A percentile compares a stretch with the other conserved stretches of the same genome.
phyloP scores from a whole-genome alignment of 2,113 vertebrate species.

The Gallinago jamesoni region DNA sequence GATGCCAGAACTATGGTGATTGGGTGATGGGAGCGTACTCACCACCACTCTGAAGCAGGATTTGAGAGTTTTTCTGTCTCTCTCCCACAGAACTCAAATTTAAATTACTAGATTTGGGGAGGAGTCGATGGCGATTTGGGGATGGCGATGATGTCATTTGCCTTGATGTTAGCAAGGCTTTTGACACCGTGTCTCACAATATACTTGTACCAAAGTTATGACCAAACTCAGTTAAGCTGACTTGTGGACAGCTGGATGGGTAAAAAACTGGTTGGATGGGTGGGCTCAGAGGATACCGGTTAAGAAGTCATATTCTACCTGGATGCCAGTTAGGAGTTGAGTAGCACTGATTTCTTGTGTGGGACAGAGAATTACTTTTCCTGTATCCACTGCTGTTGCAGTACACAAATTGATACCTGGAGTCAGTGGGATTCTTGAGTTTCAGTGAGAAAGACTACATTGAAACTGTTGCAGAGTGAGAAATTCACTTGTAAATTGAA shows the following conservation, averaged over 20 bases:
- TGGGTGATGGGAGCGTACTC: neutral
- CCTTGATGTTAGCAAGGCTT: neutral
- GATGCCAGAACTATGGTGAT: neutral
- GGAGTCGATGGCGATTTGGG: neutral
- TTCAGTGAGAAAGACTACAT: neutral
- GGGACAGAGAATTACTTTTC: neutral
- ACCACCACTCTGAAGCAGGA: neutral
- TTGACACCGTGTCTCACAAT: neutral
- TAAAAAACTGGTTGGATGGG: neutral
- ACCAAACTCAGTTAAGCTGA: no score
- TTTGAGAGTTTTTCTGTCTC: neutral
- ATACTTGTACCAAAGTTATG: neutral
- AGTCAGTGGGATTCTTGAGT: neutral
- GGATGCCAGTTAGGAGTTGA: neutral
- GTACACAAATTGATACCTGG: neutral
- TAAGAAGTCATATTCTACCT: neutral
- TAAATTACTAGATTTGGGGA: neutral
- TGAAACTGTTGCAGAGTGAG: neutral
- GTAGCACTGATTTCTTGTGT: neutral
- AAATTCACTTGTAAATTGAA: neutral
- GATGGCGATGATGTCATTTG: neutral
- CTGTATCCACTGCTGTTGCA: neutral
- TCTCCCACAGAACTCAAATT: neutral
- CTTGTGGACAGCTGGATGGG: neutral
- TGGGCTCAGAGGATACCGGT: accelerated